Evolutionary conservation across 2,113 vertebrate species (phyloP), one percentile per base, ranked within the genome.

Genomic region (Pomatostomus ruficeps): DNA sequence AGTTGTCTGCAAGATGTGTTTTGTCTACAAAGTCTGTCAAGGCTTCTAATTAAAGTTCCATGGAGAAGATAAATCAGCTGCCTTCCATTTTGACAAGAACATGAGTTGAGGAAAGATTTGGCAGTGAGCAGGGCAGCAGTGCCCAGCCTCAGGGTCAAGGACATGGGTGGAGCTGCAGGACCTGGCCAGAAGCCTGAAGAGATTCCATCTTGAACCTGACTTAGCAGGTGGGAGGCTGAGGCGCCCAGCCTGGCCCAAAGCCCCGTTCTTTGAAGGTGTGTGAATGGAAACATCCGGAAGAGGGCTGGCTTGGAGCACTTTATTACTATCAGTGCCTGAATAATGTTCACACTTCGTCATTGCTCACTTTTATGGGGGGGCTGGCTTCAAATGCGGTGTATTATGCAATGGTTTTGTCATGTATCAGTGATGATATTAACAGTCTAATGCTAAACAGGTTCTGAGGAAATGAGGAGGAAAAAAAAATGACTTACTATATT

Each of bases 361-460:
- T 98, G 97, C 96, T 98, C 95, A 94, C 97, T 98, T 99, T 99
- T 98, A 98, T 98, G 97, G 98, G 89, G 93, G 88, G 97, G 94
- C 68, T 96, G 97, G 95, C 96, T 98, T 93, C 14, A 89, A 96
- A 98, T 95, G 98, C 98, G 98, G 98, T 98, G 98, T 98, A 98
- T 98, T 98, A 98, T 98, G 98, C 98, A 98, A 98, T 97, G 98
- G 97, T 98, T 98, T 99, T 98, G 97, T 98, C 97, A 97, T 97
- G 97, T 98, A 98, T 98, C 98, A 95, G 97, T 95, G 97, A 90
- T 97, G 98, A 98, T 98, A 97, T 99, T 99, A 99, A 98, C 98
- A 98, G 97, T 97, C 97, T 98, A 98, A 98, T 98, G 98, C 98
- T 99, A 99, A 99, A 99, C 96, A 98, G 98, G 98, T 98, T 99